Base-by-base conservation (phyloP, 2,888 invertebrate genomes). In the Hirtodrosophila confusa region DNA sequence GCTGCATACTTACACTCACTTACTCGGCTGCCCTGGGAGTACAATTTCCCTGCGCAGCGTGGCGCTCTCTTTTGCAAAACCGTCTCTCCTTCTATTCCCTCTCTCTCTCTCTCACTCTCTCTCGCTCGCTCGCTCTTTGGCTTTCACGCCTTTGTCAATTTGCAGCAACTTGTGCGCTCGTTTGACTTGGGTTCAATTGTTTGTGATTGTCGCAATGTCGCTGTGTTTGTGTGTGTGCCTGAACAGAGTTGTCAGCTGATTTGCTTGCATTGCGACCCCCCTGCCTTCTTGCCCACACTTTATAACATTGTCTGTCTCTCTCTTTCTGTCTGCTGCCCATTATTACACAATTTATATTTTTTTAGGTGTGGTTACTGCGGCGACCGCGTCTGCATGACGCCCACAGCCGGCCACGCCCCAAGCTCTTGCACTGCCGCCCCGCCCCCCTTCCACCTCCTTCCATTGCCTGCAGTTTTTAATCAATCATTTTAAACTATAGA, bases 181-280 rank as follows among this genome's bases (percentile, higher is more conserved):
- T 87, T 87, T 87, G 87, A 85, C 84, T 85, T 87, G 80, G 86
- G 85, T 87, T 87, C 83, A 85, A 87, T 85, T 85, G 85, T 87
- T 85, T 83, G 87, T 87, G 85, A 87, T 85, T 87, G 83, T 85
- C 75, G 78, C 79, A 69, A 73, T 54, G 63, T 56, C 62, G 69
- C 71, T 54, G 44, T 48, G 9, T 63, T 33, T 56, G 37, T 57
- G 40, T 49, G 36, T 66, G 48, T 51, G 31, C 31, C 17, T 67
- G 71, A 65, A 69, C 82, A 84, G 79, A 86, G 85, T 82, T 87
- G 87, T 85, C 85, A 87, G 85, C 85, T 85, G 85, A 82, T 87
- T 74, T 60, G 69, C 82, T 72, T 85, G 85, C 86, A 84, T 71
- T 70, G 48, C 50, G 54, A 11, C 29, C 51, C 56, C 6, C 29